Evolutionary conservation across 2,888 invertebrate species (phyloP).

Genomic region (Orthonychiurus folsomi): DNA sequence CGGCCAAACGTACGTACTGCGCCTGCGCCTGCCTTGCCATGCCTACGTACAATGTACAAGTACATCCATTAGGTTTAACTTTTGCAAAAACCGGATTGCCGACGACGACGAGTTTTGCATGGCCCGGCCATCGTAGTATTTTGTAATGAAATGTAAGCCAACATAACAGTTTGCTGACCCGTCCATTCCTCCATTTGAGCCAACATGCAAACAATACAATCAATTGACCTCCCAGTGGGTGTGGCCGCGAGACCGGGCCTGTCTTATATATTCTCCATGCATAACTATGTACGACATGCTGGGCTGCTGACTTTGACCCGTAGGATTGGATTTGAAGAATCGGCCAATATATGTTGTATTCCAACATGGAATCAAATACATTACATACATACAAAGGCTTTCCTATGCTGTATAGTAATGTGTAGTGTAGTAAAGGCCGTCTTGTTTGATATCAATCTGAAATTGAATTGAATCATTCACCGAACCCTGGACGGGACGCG

Average conservation of each 20-base stretch:
- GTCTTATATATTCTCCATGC: no score
- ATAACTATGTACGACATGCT: no score
- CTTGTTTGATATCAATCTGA: slow-evolving; percentile 3
- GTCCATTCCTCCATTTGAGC: not conserved
- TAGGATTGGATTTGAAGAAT: no score
- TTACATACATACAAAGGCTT: no score
- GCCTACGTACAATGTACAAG: no score
- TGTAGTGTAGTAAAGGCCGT: no score
- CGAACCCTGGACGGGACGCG: no score
- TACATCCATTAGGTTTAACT: not conserved
- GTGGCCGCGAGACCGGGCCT: slow-evolving; percentile 16
- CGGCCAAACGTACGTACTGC: not conserved
- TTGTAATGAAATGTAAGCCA: not conserved
- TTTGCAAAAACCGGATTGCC: not conserved
- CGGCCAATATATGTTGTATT: no score
- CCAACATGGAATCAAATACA: no score
- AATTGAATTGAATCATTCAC: no score
- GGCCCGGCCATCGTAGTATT: not conserved
- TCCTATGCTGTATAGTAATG: no score
- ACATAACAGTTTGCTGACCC: slow-evolving; percentile 15
- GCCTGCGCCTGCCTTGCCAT: not conserved
- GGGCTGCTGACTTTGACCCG: no score
- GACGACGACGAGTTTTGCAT: not conserved
- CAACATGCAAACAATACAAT: slow-evolving; percentile 17
- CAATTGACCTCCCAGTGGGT: slow-evolving; percentile 16